Conservation (phyloP, 2,113 vertebrate genomes). For the Lampris megalopsis region DNA sequence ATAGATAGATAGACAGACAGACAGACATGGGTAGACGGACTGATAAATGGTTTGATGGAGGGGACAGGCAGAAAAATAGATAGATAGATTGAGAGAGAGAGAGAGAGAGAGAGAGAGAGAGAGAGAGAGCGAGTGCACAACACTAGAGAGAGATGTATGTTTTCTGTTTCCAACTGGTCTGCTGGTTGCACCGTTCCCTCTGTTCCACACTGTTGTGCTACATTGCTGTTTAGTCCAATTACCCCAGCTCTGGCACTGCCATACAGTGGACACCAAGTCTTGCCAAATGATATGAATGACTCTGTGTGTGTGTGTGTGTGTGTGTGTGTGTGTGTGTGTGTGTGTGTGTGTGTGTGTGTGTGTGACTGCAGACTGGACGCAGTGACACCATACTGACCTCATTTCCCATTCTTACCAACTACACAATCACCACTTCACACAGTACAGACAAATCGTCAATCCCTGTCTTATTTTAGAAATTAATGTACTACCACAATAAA, state of each 20-base stretch:
- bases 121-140: neutral
- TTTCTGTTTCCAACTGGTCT: constrained; percentile 36
- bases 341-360: constrained; percentile 32
- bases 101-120: neutral
- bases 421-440: constrained; percentile 56
- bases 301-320: constrained; percentile 37
- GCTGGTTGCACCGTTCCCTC: constrained; percentile 41
- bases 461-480: constrained; percentile 50
- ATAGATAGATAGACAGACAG: no score
- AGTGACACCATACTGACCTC: constrained; percentile 72
- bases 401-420: constrained; percentile 63
- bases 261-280: constrained; percentile 62
- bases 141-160: neutral
- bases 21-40: no score
- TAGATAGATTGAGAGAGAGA: neutral
- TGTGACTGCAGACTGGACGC: constrained; percentile 60
- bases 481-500: constrained; percentile 21
- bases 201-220: constrained; percentile 54
- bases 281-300: constrained; percentile 78
- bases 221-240: constrained; percentile 74
- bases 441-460: constrained; percentile 60
- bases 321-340: constrained; percentile 28
- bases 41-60: no score
- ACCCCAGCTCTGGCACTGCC: constrained; percentile 55
- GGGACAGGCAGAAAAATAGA: no score